phyloP scores from a whole-genome alignment of 2,797 vertebrate genomes.

The Phalanger gymnotis region DNA sequence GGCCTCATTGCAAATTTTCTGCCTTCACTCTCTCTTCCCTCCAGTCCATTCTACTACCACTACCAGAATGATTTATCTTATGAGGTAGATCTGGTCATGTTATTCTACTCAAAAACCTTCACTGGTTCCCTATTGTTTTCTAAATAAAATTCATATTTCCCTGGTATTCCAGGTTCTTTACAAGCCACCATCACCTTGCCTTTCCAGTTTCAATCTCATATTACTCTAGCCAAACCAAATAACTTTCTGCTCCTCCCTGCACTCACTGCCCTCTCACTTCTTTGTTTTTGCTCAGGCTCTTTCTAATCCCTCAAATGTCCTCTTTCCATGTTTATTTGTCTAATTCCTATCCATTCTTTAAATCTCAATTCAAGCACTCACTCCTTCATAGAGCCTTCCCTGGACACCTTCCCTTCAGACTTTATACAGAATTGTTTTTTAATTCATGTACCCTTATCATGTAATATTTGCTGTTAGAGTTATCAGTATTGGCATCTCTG shows the following conservation, averaged over 20 bases:
- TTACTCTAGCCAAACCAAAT: not conserved
- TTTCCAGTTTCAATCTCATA: not conserved
- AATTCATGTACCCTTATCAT: not conserved
- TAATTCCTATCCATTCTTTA: not conserved
- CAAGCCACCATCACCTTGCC: not conserved
- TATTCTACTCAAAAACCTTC: not conserved
- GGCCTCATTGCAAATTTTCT: not conserved
- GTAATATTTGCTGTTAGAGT: not conserved
- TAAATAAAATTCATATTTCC: not conserved
- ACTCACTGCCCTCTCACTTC: not conserved
- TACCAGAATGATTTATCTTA: not conserved
- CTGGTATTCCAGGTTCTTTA: not conserved
- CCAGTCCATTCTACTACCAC: not conserved
- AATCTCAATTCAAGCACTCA: not conserved
- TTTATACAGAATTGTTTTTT: not conserved
- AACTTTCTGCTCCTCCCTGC: not conserved
- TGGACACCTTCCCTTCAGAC: not conserved
- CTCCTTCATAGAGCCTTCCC: not conserved
- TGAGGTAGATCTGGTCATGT: not conserved
- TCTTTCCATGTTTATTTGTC: not conserved
- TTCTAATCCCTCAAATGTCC: not conserved
- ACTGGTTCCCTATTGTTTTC: not conserved
- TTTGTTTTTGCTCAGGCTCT: not conserved
- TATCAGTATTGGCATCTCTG: not conserved
- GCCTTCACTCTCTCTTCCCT: not conserved